These are phyloP conservation scores for Coregonus suidteri DNA, from an alignment of 2,797 vertebrate genomes.

Conservation along the genomic window DNA sequence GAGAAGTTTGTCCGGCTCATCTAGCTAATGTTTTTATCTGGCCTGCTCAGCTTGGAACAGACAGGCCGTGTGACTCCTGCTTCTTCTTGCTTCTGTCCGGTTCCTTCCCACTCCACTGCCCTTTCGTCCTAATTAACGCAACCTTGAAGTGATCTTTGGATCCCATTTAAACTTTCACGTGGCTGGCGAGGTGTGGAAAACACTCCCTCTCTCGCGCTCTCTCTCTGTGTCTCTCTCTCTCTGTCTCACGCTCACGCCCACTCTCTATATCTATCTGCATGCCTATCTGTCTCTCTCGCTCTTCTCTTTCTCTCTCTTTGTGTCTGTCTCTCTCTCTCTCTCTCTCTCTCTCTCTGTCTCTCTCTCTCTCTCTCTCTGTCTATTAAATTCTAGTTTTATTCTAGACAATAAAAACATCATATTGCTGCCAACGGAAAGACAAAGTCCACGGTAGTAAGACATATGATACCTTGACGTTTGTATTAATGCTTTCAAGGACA, in stretches of 20 bases:
- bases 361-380: constrained; percentile 14
- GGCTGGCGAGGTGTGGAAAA: constrained; percentile 30
- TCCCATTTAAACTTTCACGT: constrained; percentile 44
- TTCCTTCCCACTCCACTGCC: constrained; percentile 33
- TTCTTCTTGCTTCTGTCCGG: neutral
- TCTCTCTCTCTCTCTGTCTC: constrained; percentile 26
- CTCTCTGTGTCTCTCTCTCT: no score
- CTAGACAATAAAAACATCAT: neutral
- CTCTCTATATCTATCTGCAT: neutral
- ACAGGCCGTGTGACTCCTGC: neutral
- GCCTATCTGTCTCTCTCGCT: constrained; percentile 10
- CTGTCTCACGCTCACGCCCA: constrained; percentile 27
- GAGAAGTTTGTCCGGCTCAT: no score
- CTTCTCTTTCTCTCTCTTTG: neutral
- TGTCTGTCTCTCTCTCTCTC: constrained; percentile 21
- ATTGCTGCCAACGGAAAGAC: neutral
- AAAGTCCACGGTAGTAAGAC: no score
- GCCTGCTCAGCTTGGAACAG: neutral
- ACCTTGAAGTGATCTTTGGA: constrained; percentile 65
- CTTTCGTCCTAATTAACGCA: constrained; percentile 50
- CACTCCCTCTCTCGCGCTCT: neutral
- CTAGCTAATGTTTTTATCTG: neutral
- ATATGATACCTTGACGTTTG: no score
- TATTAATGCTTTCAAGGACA: no score
- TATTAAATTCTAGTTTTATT: neutral